Evolutionary conservation across 2,113 vertebrate genomes (phyloP), one percentile per base, ranked within the genome.

Genomic region (Terrapene triunguis): DNA sequence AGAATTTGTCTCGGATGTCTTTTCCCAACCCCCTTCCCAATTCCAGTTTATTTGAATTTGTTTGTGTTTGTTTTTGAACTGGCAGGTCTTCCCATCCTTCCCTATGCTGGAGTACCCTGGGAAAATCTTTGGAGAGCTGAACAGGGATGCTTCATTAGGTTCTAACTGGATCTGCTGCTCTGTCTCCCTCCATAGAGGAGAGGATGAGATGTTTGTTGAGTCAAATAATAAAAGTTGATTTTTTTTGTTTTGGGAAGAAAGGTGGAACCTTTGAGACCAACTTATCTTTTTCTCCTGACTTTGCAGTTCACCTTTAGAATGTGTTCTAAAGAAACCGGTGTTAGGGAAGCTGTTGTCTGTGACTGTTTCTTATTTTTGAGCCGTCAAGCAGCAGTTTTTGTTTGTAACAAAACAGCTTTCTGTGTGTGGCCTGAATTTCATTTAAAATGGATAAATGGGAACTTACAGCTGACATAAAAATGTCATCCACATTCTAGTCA

Each of bases 361-460:
- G 24, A 11, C 21, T 88, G 42, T 47, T 76, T 5, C 11, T 42
- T 42, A 74, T 74, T 74, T 69, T 25, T 79, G 51, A 90, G 54
- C 80, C 51, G 35, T 93, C 84, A 42, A 92, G 90, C 83, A 80
- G 74, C 32, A 82, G 16, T 76, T 89, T 27, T 87, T 95, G 47
- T n/a, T 76, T 95, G 87, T 87, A 97, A 94, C 53, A 48, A 90
- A 90, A 87, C 38, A 90, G 48, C 32, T 74, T 4, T 78, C 85
- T 83, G 89, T 62, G 78, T 5, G 27, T 84, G 54, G 35, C 16
- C 87, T 85, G 48, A 82, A 38, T 95, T 95, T 88, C 89, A 80
- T 93, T 96, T 92, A 82, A 97, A 96, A 89, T 57, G 85, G 89
- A 87, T 92, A 95, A 95, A 93, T 50, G 87, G 27, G 38, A 94